Percentiles rank a stretch among this genome's conserved stretches.
Conservation (phyloP, 2,113 vertebrate species). For the Amphiprion ocellaris region DNA sequence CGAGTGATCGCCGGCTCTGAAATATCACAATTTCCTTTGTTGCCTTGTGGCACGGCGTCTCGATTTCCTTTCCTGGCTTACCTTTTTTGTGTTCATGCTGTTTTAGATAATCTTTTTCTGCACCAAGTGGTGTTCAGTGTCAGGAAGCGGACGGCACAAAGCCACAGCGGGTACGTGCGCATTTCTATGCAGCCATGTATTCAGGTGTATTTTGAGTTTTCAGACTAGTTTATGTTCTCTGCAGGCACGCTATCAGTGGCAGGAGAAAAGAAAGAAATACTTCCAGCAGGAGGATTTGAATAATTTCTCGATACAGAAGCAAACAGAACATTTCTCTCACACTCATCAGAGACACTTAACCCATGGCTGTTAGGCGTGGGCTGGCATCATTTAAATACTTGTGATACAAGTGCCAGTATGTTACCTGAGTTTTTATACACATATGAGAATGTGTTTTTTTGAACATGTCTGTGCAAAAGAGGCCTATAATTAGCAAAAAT, state of each 20-base stretch:
- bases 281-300: no score
- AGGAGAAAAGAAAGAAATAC: background rate
- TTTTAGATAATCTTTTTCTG: slow-evolving; percentile 59
- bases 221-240: slow-evolving; percentile 9
- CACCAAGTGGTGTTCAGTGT: slow-evolving; percentile 27
- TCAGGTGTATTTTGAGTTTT: background rate
- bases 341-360: background rate
- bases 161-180: slow-evolving; percentile 26
- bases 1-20: slow-evolving; percentile 9
- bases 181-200: slow-evolving; percentile 37
- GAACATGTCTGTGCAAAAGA: background rate
- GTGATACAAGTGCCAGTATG: background rate
- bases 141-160: slow-evolving; percentile 33
- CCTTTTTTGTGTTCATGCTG: slow-evolving; percentile 9
- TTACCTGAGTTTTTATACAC: background rate
- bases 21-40: slow-evolving; percentile 34
- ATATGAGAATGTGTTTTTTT: no score
- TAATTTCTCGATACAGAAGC: background rate
- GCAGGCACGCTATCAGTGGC: slow-evolving; percentile 8
- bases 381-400: background rate
- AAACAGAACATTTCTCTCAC: background rate
- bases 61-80: slow-evolving; percentile 48
- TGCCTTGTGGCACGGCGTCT: slow-evolving; percentile 11
- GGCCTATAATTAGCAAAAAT: no score
- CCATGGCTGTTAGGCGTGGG: background rate